These are phyloP conservation scores for Patiria pectinifera DNA, from an alignment of 53 echinoderm and acorn worm genomes.

Conservation along the genomic window DNA sequence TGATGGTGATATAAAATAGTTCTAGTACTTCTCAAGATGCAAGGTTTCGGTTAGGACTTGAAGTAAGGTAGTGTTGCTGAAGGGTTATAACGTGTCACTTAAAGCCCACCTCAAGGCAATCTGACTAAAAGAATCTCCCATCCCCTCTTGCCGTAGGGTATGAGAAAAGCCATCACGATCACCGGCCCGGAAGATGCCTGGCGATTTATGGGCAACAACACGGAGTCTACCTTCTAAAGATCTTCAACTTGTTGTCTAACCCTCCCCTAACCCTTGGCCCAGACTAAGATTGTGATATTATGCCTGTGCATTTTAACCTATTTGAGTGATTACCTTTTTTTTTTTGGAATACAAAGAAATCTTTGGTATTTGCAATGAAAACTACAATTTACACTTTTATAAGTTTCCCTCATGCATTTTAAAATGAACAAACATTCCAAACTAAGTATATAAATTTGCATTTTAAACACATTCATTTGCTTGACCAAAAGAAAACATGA, in stretches of 20 bases:
- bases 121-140: constrained; percentile 69
- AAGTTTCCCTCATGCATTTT: no score
- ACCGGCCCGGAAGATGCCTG: constrained; percentile 25
- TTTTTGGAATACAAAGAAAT: background rate
- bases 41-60: background rate
- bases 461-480: background rate
- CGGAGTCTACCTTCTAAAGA: constrained; percentile 54
- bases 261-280: background rate
- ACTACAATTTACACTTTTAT: background rate
- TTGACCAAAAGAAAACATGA: background rate
- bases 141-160: constrained; percentile 77
- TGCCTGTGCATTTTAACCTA: background rate
- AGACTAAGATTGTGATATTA: background rate
- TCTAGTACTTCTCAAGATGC: background rate
- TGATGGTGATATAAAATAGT: background rate
- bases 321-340: background rate
- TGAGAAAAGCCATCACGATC: constrained; percentile 58
- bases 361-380: background rate
- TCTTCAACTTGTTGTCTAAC: constrained; percentile 25
- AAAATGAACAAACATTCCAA: no score
- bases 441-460: no score
- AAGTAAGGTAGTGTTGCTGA: background rate
- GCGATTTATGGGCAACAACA: constrained; percentile 40
- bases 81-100: background rate
- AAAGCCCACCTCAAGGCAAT: constrained; percentile 3